phyloP scores from a whole-genome alignment of 2,888 invertebrate genomes.

The Heliconius hortense region DNA sequence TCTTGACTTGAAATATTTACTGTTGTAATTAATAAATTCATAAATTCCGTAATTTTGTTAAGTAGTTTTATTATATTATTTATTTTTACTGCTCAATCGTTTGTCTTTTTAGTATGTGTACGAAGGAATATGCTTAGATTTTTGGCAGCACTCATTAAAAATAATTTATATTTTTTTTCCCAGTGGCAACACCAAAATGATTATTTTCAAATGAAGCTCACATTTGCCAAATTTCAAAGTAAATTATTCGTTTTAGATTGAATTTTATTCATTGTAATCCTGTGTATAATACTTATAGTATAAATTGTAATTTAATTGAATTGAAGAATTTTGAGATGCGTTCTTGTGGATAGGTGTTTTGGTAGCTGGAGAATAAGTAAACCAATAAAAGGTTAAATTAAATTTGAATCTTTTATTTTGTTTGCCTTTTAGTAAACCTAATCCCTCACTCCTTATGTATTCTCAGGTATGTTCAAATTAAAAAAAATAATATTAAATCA shows the following conservation, averaged over 20 bases:
- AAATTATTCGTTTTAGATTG: conserved; percentile 15
- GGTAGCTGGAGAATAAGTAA: conserved; percentile 36
- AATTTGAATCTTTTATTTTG: conserved; percentile 25
- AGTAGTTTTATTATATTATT: conserved; percentile 63
- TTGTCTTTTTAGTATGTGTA: conserved; percentile 3
- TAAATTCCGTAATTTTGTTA: conserved; percentile 48
- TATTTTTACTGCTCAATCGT: conserved; percentile 66
- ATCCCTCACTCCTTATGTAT: background rate
- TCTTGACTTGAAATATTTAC: conserved; percentile 13
- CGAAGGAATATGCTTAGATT: conserved; percentile 13
- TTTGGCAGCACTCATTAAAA: conserved; percentile 16
- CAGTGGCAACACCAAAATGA: conserved; percentile 11
- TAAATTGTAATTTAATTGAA: conserved; percentile 32
- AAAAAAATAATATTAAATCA: background rate
- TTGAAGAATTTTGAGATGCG: conserved; percentile 19
- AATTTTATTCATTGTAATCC: conserved; percentile 20
- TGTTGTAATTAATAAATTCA: conserved; percentile 21
- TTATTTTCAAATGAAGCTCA: background rate
- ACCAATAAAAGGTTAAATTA: conserved; percentile 36
- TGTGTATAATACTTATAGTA: conserved; percentile 31
- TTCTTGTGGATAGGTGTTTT: conserved; percentile 32
- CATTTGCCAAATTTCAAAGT: conserved; percentile 17
- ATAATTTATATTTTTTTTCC: background rate
- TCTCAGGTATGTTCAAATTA: background rate
- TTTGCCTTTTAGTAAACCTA: background rate